phyloP scores from a whole-genome alignment of 2,113 vertebrate species.

The Hippocampus comes region DNA sequence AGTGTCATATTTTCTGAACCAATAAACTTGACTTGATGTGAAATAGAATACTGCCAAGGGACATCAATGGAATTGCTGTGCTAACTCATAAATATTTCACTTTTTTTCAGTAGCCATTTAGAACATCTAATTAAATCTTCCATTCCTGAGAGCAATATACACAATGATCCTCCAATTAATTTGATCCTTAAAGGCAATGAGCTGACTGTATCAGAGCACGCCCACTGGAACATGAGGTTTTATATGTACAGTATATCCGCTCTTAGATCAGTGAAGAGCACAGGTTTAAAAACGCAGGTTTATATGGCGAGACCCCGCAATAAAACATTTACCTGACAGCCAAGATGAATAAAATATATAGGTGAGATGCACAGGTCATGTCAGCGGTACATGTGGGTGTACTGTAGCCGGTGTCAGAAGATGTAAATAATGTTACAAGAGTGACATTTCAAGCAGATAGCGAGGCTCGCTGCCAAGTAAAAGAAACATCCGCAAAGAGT shows the following conservation, averaged over 20 bases:
- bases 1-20: slow-evolving; percentile 46
- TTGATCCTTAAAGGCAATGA: slow-evolving; percentile 56
- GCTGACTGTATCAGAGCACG: slow-evolving; percentile 33
- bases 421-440: slow-evolving; percentile 43
- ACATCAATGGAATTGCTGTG: slow-evolving; percentile 42
- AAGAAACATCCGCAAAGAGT: slow-evolving; percentile 19
- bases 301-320: slow-evolving; percentile 21
- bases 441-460: slow-evolving; percentile 9
- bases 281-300: slow-evolving; percentile 16
- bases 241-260: slow-evolving; percentile 27
- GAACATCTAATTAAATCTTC: slow-evolving; percentile 60
- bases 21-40: slow-evolving; percentile 40
- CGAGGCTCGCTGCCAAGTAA: slow-evolving; percentile 10
- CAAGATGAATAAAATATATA: slow-evolving; percentile 55
- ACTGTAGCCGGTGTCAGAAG: slow-evolving; percentile 32
- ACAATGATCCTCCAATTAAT: slow-evolving; percentile 62
- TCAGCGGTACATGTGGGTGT: slow-evolving; percentile 36
- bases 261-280: slow-evolving; percentile 4
- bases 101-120: slow-evolving; percentile 35
- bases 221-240: slow-evolving; percentile 36
- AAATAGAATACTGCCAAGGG: slow-evolving; percentile 34
- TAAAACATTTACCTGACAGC: slow-evolving; percentile 57
- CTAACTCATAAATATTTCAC: slow-evolving; percentile 57
- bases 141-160: slow-evolving; percentile 38
- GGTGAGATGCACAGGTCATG: slow-evolving; percentile 51